These are phyloP conservation scores for Pimephales promelas DNA, from an alignment of 2,113 vertebrate genomes.

Conservation along the genomic window DNA sequence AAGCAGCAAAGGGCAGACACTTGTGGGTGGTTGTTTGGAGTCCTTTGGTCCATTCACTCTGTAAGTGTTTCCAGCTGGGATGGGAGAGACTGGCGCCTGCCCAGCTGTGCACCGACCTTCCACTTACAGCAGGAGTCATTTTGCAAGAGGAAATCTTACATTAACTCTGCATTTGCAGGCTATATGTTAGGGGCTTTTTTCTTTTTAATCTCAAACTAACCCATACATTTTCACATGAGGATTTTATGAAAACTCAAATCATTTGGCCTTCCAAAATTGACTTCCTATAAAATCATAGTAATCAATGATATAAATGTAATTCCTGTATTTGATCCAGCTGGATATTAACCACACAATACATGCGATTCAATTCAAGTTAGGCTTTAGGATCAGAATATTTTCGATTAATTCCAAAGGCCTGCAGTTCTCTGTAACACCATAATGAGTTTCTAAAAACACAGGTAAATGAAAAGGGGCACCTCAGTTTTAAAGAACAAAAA, in stretches of 20 bases:
- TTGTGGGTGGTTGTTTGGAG: constrained; percentile 43
- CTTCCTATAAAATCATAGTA: too few species aligned
- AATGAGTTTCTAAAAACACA: background rate
- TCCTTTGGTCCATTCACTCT: constrained; percentile 29
- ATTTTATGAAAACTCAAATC: too few species aligned
- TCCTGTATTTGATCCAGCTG: too few species aligned
- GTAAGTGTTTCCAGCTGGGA: constrained; percentile 48
- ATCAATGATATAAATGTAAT: too few species aligned
- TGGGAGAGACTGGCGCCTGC: constrained; percentile 38
- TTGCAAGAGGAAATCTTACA: background rate
- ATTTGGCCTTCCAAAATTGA: too few species aligned
- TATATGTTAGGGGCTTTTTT: background rate
- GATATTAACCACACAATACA: background rate
- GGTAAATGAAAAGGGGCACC: background rate
- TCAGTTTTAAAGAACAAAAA: constrained; percentile 10
- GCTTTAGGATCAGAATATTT: background rate
- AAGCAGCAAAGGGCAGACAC: constrained; percentile 50
- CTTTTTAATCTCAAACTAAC: too few species aligned
- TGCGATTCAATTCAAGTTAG: background rate
- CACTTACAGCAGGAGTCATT: constrained; percentile 35
- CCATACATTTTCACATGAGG: too few species aligned
- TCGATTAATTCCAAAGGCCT: background rate
- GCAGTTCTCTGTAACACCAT: background rate
- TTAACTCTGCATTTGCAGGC: background rate
- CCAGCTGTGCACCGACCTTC: constrained; percentile 51